Conservation (phyloP, 2,113 vertebrate species). For the Psittacara wagleri region DNA sequence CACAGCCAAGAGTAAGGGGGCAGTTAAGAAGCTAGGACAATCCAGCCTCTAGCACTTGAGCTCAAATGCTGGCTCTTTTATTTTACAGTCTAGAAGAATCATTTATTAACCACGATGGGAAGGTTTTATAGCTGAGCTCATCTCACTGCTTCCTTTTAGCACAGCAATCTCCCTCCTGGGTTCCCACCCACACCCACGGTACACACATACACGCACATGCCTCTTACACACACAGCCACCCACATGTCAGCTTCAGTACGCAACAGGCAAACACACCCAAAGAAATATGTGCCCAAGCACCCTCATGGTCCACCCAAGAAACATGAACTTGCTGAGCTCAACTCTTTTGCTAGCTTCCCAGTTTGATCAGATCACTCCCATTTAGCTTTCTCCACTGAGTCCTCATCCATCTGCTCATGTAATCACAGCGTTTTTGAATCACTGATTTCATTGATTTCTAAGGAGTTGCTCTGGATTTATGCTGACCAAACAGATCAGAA, state of each 20-base stretch:
- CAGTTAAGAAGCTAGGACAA: accelerated
- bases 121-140: not conserved
- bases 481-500: accelerated
- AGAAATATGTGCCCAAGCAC: not conserved
- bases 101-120: accelerated
- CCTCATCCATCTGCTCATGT: not conserved
- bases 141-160: not conserved
- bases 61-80: not conserved
- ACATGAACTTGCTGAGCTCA: accelerated
- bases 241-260: not conserved
- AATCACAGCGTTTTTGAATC: not conserved
- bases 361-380: not conserved
- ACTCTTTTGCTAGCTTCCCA: not conserved
- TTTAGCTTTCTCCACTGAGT: not conserved
- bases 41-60: not conserved
- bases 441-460: not conserved
- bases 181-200: not conserved
- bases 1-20: not conserved
- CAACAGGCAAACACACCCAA: not conserved
- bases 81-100: not conserved
- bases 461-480: not conserved
- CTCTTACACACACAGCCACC: not conserved
- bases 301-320: not conserved
- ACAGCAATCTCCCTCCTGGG: not conserved
- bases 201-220: not conserved